Base-by-base conservation (phyloP, 2,113 vertebrate genomes). In the Camelus bactrianus region DNA sequence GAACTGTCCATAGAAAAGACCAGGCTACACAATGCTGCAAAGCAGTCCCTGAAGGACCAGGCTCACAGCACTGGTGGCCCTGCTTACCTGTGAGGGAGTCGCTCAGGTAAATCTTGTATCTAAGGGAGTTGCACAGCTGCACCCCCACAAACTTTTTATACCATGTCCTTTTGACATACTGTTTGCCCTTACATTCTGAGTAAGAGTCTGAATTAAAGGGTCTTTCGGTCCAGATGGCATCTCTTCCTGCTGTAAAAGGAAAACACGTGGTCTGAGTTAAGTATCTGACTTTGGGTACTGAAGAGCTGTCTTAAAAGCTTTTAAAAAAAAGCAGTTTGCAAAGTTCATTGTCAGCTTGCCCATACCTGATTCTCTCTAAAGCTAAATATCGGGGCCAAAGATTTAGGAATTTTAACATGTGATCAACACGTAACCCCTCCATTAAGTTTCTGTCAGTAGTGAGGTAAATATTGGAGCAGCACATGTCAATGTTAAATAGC, bases 41-140 rank as follows among this genome's bases (percentile, higher is more conserved):
- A 77, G 81, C 48, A 38, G 52, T 60, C 42, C 56, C 56, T 11
- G 8, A 86, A 85, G 52, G 50, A 58, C 67, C 60, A 56, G 28
- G 9, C 26, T 89, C 17, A 48, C 2, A 65, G 30, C 50, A 8
- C 24, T 38, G 58, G 64, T 26, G 20, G 24, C 28, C 62, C 13
- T 73, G 48, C 99, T 98, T 99, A 99, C 99, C 99, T 98, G 98
- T 99, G 81, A 99, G 99, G 12, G 99, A 99, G 97, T 99, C 99
- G 28, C 99, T 99, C 98, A 99, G 98, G 97, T 99, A 99, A 98
- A 99, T 99, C 98, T 99, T 99, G 97, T 99, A 99, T 99, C 99
- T 99, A 95, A 99, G 98, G 3, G 99, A 99, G 98, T 99, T 99
- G 98, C 99, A 99, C n/a, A 99, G 98, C 98, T 99, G 99, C 95